phyloP scores from a whole-genome alignment of 2,888 invertebrate species.

The Ditylenchus weischeri region DNA sequence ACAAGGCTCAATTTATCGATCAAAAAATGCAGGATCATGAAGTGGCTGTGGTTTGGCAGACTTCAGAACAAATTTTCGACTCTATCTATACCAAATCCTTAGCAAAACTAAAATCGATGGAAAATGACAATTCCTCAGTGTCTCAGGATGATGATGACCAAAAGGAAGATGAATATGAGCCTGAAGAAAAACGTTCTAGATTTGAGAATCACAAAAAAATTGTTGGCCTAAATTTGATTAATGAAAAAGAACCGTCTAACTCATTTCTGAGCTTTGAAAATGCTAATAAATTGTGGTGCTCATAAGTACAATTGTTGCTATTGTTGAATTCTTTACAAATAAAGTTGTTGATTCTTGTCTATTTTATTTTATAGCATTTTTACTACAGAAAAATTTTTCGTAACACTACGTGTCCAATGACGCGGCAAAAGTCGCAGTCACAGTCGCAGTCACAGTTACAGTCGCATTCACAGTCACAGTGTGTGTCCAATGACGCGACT shows the following conservation, averaged over 20 bases:
- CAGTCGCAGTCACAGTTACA: too few species aligned
- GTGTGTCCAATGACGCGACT: too few species aligned
- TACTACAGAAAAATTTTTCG: too few species aligned
- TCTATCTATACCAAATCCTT: background rate
- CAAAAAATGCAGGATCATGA: conserved; percentile 16
- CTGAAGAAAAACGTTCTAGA: background rate
- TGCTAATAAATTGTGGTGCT: conserved; percentile 8
- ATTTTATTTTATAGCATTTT: background rate
- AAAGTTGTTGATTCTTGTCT: background rate
- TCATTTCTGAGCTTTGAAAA: background rate
- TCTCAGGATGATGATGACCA: background rate
- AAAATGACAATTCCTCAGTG: background rate
- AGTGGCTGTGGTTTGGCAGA: conserved; percentile 9
- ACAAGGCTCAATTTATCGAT: conserved; percentile 44
- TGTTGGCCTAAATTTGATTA: background rate
- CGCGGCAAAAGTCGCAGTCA: too few species aligned
- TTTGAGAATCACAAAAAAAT: background rate
- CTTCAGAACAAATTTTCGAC: conserved; percentile 11
- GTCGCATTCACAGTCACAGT: too few species aligned
- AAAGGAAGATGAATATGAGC: background rate
- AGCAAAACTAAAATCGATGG: background rate
- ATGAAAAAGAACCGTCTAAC: conserved; percentile 1
- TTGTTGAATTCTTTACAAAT: background rate
- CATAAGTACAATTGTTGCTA: background rate
- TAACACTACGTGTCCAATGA: too few species aligned